Evolutionary conservation across 1,140 invertebrate species (phyloP).

Genomic region (Aphidius ervi): DNA sequence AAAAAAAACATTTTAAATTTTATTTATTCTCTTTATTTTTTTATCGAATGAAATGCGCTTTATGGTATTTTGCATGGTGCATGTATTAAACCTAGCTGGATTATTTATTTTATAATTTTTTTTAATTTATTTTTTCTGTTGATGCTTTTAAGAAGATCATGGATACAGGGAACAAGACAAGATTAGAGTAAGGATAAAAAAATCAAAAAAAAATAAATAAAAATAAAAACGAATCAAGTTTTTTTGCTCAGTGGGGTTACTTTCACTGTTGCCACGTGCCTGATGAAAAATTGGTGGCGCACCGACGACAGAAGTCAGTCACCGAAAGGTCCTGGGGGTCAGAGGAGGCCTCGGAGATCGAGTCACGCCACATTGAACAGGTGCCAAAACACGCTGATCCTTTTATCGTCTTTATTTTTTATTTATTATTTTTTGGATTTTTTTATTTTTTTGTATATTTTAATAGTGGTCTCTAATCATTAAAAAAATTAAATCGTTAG

Average conservation of each 20-base stretch:
- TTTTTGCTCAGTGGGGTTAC: not conserved
- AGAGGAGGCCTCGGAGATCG: not conserved
- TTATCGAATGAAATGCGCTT: no score
- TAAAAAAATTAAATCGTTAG: no score
- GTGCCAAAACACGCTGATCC: slow-evolving; percentile 3
- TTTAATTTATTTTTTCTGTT: no score
- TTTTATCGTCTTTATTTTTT: no score
- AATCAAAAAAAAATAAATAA: not conserved
- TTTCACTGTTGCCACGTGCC: slow-evolving; percentile 4
- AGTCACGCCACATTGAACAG: slow-evolving; percentile 12
- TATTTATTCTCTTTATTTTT: no score
- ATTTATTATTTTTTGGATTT: not conserved
- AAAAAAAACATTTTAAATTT: no score
- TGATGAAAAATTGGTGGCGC: not conserved
- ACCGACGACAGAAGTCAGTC: slow-evolving; percentile 12
- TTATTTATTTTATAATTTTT: no score
- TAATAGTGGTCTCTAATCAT: no score
- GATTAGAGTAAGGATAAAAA: not conserved
- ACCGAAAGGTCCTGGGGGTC: slow-evolving; percentile 11
- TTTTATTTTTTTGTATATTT: not conserved
- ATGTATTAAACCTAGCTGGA: no score
- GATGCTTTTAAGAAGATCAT: not conserved
- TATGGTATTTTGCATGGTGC: no score
- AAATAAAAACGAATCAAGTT: not conserved
- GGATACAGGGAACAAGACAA: not conserved